Evolutionary conservation across 2,797 vertebrate genomes (phyloP).

Genomic region (Pantherophis alleghaniensis): DNA sequence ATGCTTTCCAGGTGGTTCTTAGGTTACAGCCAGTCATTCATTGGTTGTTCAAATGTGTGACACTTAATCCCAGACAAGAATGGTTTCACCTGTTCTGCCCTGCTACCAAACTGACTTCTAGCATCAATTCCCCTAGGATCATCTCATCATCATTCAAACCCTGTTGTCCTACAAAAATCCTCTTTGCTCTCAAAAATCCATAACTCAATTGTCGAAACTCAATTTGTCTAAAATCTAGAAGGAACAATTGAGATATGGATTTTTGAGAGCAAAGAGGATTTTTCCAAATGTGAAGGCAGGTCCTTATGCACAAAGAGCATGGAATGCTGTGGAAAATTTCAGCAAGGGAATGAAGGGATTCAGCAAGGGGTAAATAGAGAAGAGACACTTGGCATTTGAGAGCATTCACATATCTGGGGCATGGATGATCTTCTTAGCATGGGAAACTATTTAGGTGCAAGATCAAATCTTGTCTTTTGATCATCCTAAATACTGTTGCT

Average conservation of each 20-base stretch:
- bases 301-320: neutral
- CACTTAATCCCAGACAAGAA: neutral
- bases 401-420: neutral
- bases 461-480: neutral
- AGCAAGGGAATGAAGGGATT: neutral
- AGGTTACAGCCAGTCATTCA: neutral
- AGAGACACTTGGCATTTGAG: neutral
- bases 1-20: neutral
- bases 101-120: neutral
- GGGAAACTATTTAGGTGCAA: neutral
- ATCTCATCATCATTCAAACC: neutral
- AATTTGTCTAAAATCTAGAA: neutral
- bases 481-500: neutral
- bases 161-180: neutral
- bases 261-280: no score
- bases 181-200: neutral
- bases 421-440: no score
- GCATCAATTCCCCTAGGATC: neutral
- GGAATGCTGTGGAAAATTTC: neutral
- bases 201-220: conserved; percentile 4
- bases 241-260: no score
- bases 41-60: neutral
- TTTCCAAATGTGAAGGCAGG: conserved; percentile 24
- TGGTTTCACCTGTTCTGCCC: neutral
- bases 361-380: neutral